Percentiles rank a stretch among this genome's conserved stretches.
Evolutionary conservation across 2,113 vertebrate genomes (phyloP).

Genomic region (Pipa parva): DNA sequence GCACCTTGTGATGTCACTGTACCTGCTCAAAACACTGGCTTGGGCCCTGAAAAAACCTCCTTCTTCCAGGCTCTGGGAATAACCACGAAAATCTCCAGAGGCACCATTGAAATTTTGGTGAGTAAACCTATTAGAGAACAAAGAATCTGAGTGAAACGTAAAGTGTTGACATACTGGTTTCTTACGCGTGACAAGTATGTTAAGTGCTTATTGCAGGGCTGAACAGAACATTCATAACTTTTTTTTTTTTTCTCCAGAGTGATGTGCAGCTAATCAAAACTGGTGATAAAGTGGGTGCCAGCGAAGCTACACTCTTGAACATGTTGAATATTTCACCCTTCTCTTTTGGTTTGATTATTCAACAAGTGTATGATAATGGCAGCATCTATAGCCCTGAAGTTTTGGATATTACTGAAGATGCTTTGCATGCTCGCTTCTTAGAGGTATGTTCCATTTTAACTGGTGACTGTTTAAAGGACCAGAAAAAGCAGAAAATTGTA

Average conservation of each 20-base stretch:
- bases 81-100: slow-evolving; percentile 97
- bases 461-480: background rate
- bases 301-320: slow-evolving; percentile 93
- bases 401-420: slow-evolving; percentile 93
- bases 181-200: too few relatives aligned
- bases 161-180: too few relatives aligned
- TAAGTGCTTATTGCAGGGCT: too few relatives aligned
- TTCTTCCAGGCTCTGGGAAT: slow-evolving; percentile 98
- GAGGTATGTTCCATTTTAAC: slow-evolving; percentile 64
- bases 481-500: too few relatives aligned
- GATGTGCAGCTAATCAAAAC: slow-evolving; percentile 89
- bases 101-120: slow-evolving; percentile 98
- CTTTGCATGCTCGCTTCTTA: slow-evolving; percentile 84
- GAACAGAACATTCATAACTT: too few relatives aligned
- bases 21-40: slow-evolving; percentile 91
- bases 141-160: too few relatives aligned
- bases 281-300: slow-evolving; percentile 96
- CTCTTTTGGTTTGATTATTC: slow-evolving; percentile 91
- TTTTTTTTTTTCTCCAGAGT: slow-evolving; percentile 62
- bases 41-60: slow-evolving; percentile 96
- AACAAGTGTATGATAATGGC: slow-evolving; percentile 96
- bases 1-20: slow-evolving; percentile 92
- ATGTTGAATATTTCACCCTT: slow-evolving; percentile 99
- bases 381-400: slow-evolving; percentile 97
- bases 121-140: too few relatives aligned